Evolutionary conservation across 1,140 invertebrate species (phyloP), one percentile per base, ranked within the genome.

Genomic region (Drosophila kanapiae): DNA sequence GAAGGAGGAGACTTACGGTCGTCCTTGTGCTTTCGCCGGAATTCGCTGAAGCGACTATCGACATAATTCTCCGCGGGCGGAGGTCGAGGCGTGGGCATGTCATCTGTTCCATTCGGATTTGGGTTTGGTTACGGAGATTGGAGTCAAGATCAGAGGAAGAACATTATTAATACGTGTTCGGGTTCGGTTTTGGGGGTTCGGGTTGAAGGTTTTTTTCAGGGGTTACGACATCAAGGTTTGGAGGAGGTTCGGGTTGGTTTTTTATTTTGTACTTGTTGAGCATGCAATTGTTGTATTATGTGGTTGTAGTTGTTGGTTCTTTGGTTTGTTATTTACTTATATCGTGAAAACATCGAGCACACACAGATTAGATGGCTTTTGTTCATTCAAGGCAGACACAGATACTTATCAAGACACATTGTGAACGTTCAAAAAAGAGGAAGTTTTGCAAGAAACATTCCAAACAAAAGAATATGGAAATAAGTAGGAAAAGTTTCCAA

Each of bases 341-440:
- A 56, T 56, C 60, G 86, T 85, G 82, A 71, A 56, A 88, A 91
- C 86, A 90, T 90, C 81, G 86, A 90, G 86, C 81, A 82, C 78
- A 90, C 65, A 82, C 62, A 84, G 33, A 68, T 70, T 45, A 60
- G 35, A 78, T 59, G 72, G 71, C 54, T 82, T 60, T 60, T 57
- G 54, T 84, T 84, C 80, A 90, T 84, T 85, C 86, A 90, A 88
- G 82, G 83, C 82, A 90, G 70, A 74, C 69, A 88, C 83, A 86
- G 91, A 92, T 92, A 92, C 91, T 92, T 91, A 92, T 92, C 91
- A 87, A 92, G 78, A 90, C 84, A 92, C 84, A 85, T 82, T 78
- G 53, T 56, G 67, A 81, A 74, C 72, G 62, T 78, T 70, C 58
- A 87, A 83, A 62, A 27, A 59, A 27, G 60, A 65, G 47, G 40